Evolutionary conservation across 2,113 vertebrate genomes (phyloP).

Genomic region (Caloenas nicobarica): DNA sequence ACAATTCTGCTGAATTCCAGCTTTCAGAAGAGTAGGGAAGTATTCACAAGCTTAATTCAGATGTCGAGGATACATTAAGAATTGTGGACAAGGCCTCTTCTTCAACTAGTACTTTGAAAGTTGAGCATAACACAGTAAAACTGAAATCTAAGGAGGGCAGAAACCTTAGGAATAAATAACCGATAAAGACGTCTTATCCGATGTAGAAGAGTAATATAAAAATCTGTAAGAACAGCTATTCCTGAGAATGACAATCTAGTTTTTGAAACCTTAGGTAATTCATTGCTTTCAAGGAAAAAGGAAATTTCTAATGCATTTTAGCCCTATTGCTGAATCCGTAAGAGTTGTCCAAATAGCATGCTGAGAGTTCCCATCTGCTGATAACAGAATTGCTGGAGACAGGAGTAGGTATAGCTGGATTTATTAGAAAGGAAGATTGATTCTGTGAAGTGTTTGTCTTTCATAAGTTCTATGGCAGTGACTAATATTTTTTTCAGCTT

Average conservation of each 20-base stretch:
- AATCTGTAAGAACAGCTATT: background rate
- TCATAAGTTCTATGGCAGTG: rapidly evolving
- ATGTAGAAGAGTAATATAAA: background rate
- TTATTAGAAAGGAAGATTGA: background rate
- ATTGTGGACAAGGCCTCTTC: background rate
- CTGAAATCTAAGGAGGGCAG: background rate
- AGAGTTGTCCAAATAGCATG: background rate
- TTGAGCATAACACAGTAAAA: background rate
- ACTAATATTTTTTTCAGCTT: background rate
- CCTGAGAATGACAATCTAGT: background rate
- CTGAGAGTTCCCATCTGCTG: background rate
- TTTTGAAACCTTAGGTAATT: background rate
- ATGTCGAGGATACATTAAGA: background rate
- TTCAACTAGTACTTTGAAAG: background rate
- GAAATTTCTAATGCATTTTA: background rate
- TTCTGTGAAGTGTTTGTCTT: background rate
- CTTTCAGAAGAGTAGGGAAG: background rate
- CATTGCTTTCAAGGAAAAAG: background rate
- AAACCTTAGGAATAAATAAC: background rate
- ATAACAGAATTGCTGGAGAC: background rate
- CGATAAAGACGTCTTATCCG: background rate
- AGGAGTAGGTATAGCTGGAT: background rate
- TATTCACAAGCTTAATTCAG: background rate
- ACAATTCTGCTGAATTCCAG: background rate
- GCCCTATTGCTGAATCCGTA: background rate